Percentiles rank a stretch among this genome's conserved stretches.
These are phyloP conservation scores for Apus apus DNA, from an alignment of 2,113 vertebrate species.

Conservation along the genomic window DNA sequence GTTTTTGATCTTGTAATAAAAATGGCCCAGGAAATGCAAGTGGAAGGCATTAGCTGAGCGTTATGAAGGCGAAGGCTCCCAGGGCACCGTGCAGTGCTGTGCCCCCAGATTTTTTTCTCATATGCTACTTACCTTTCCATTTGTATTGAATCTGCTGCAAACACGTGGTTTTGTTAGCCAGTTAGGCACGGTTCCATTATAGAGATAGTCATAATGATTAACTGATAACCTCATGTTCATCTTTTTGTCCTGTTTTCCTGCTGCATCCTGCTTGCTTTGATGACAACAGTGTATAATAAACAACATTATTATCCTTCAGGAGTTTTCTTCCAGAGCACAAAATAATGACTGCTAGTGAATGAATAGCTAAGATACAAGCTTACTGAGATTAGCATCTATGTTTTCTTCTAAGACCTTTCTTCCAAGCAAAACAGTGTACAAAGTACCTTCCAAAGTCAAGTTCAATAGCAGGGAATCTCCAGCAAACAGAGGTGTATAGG, in stretches of 20 bases:
- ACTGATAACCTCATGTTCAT: neutral
- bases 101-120: neutral
- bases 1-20: neutral
- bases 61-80: neutral
- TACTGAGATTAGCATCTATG: conserved; percentile 1
- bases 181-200: neutral
- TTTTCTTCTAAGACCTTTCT: conserved; percentile 36
- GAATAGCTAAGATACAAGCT: neutral
- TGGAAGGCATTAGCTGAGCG: neutral
- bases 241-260: neutral
- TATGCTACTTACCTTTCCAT: neutral
- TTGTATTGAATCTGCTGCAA: neutral
- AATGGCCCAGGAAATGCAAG: neutral
- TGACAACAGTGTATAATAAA: neutral
- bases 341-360: neutral
- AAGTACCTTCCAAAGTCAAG: conserved; percentile 56
- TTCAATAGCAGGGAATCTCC: conserved; percentile 61
- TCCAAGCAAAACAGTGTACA: neutral
- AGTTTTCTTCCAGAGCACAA: conserved; percentile 12
- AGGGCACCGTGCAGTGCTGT: neutral
- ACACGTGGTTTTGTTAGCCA: neutral
- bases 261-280: neutral
- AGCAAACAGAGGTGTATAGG: conserved; percentile 26
- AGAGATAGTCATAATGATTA: neutral
- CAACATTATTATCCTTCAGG: neutral